Evolutionary conservation across 2,888 invertebrate species (phyloP), one percentile per base, ranked within the genome.

Genomic region (Herminia tarsipennalis): DNA sequence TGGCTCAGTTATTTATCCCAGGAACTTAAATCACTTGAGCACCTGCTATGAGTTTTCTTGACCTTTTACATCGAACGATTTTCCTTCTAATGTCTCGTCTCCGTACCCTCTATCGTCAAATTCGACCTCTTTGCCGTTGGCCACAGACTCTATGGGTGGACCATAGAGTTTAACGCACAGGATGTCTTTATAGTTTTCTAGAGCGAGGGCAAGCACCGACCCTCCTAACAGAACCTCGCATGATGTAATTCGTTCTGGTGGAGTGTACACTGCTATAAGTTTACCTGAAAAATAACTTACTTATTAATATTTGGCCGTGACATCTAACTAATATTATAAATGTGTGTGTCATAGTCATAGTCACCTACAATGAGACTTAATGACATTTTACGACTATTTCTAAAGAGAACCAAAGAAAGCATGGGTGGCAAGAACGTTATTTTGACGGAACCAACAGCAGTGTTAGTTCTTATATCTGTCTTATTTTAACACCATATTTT

Each of bases 161-260:
- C 89, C 90, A 40, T 83, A 83, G 8, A 95, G 85, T 48, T 94
- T 93, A 14, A 96, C 88, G 37, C 95, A 95, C 5, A 95, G 83
- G 18, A 96, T 87, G 38, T 94, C 93, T 43, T 92, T 89, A 67
- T 92, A 92, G 71, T 95, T 94, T 58, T 94, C 94, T 27, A 96
- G 74, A 0, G 95, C 95, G 42, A 96, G 80, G 0, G 96, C 93
- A 1, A 96, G 92, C 36, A 93, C 93, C 20, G 93, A 93, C 0
- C 96, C 97, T 39, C 95, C 95, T 8, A 94, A 92, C 5, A 95
- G 93, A 28, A 97, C 93, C 73, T 97, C 96, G 79, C 96, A 95
- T 0, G 96, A 94, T 22, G 94, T 94, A 62, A 96, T 94, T 48
- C 94, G 93, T 32, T 93, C 92, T 30, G 94, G 94, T 1, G 96